A percentile compares a stretch with the other conserved stretches of the same genome.
Evolutionary conservation across 2,888 invertebrate genomes (phyloP).

Genomic region (Drosophila paracracens): DNA sequence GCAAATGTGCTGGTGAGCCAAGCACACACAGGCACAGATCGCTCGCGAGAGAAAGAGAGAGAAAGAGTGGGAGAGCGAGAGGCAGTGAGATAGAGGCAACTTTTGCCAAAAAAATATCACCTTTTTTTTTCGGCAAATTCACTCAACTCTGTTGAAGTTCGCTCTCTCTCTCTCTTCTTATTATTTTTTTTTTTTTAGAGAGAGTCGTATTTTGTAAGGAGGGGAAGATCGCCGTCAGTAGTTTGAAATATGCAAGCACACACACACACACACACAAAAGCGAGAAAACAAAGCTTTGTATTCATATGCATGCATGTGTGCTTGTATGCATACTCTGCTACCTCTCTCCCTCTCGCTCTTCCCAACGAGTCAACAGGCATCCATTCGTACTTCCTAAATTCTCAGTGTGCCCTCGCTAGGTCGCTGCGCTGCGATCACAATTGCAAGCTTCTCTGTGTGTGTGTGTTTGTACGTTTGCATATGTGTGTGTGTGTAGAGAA

Average conservation of each 20-base stretch:
- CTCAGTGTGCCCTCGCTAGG: conserved; percentile 64
- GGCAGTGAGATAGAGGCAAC: conserved; percentile 1
- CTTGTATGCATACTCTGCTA: not conserved
- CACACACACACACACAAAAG: conserved; percentile 2
- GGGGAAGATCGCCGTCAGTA: conserved; percentile 28
- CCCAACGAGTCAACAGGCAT: conserved; percentile 6
- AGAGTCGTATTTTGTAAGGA: conserved; percentile 10
- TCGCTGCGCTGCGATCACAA: conserved; percentile 59
- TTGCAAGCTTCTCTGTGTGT: conserved; percentile 17
- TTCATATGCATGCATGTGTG: not conserved
- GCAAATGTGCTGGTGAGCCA: conserved; percentile 42
- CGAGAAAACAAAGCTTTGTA: conserved; percentile 26
- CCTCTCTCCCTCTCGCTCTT: not conserved
- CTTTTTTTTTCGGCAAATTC: conserved; percentile 45
- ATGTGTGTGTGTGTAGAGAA: conserved; percentile 52
- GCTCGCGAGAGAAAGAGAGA: conserved; percentile 3
- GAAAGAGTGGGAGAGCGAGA: not conserved
- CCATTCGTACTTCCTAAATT: conserved; percentile 70
- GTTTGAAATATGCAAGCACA: conserved; percentile 54
- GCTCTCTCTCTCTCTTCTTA: not conserved
- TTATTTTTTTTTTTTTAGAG: not conserved
- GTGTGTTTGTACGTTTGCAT: not conserved
- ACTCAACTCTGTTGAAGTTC: conserved; percentile 28
- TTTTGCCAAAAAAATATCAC: conserved; percentile 29
- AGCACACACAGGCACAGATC: conserved; percentile 12